Percentiles rank a stretch among this genome's conserved stretches.
Evolutionary conservation across 1,140 invertebrate genomes (phyloP).

Genomic region (Alviniconcha marisindica): DNA sequence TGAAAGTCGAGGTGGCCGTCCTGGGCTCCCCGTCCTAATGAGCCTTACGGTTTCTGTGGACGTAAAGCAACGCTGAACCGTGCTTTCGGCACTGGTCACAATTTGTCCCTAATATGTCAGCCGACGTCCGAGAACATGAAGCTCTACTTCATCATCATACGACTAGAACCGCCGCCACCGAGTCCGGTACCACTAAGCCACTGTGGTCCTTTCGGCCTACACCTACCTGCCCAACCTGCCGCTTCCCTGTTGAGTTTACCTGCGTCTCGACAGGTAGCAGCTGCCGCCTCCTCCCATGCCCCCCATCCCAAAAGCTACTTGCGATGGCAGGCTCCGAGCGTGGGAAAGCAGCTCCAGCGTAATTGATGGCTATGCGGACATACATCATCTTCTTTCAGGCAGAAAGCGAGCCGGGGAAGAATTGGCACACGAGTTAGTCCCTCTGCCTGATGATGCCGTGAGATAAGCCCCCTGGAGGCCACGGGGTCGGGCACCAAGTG

Average conservation of each 20-base stretch:
- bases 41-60: too few species aligned
- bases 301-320: neutral
- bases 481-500: neutral
- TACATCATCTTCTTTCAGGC: constrained; percentile 23
- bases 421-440: constrained; percentile 3
- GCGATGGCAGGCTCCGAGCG: neutral
- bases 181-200: too few species aligned
- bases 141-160: too few species aligned
- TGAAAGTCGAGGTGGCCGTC: too few species aligned
- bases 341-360: constrained; percentile 2
- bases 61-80: too few species aligned
- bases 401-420: neutral
- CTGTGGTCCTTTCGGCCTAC: too few species aligned
- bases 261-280: neutral
- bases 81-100: too few species aligned
- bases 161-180: too few species aligned
- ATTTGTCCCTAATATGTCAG: too few species aligned
- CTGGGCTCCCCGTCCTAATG: too few species aligned
- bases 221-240: too few species aligned
- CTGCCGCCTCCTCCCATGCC: neutral
- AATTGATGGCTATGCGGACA: constrained; percentile 3
- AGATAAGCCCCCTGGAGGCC: neutral
- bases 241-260: neutral
- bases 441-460: neutral
- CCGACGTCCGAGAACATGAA: too few species aligned